Percentiles rank a stretch among this genome's conserved stretches.
Evolutionary conservation across 1,140 invertebrate species (phyloP).

Genomic region (Streblospio benedicti): DNA sequence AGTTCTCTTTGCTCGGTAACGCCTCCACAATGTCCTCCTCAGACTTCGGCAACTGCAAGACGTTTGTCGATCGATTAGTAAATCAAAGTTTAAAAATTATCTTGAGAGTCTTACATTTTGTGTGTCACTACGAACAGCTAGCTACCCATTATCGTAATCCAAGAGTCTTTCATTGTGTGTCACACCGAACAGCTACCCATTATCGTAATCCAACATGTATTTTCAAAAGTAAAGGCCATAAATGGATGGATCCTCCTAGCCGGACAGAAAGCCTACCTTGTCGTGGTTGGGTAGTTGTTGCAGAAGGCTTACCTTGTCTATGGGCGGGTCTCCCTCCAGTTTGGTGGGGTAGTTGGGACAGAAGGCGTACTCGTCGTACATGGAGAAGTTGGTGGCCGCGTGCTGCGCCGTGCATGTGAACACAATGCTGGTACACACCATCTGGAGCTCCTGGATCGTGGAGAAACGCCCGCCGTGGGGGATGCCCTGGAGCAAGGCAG

Average conservation of each 20-base stretch:
- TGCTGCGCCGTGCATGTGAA: constrained; percentile 49
- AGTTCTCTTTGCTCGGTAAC: constrained; percentile 37
- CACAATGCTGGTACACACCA: constrained; percentile 44
- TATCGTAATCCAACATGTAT: no score
- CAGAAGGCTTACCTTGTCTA: constrained; percentile 46
- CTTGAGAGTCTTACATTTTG: no score
- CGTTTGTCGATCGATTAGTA: no score
- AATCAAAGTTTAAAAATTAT: no score
- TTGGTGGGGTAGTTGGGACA: constrained; percentile 50
- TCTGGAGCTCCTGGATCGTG: constrained; percentile 38
- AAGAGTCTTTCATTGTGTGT: no score
- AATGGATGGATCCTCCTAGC: no score
- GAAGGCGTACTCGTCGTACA: constrained; percentile 47
- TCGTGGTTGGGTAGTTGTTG: no score
- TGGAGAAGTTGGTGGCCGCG: constrained; percentile 48
- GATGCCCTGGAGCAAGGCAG: constrained; percentile 17
- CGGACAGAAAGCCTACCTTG: no score
- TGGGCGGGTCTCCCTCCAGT: constrained; percentile 40
- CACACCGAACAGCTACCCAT: no score
- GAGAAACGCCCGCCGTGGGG: constrained; percentile 40
- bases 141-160: no score
- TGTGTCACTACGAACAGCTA: no score
- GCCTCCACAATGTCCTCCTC: constrained; percentile 35
- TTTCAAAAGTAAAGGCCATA: no score
- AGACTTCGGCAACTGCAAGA: constrained; percentile 17